These are phyloP conservation scores for Hephaestus fuliginosus DNA, from an alignment of 2,797 vertebrate genomes.

Conservation along the genomic window DNA sequence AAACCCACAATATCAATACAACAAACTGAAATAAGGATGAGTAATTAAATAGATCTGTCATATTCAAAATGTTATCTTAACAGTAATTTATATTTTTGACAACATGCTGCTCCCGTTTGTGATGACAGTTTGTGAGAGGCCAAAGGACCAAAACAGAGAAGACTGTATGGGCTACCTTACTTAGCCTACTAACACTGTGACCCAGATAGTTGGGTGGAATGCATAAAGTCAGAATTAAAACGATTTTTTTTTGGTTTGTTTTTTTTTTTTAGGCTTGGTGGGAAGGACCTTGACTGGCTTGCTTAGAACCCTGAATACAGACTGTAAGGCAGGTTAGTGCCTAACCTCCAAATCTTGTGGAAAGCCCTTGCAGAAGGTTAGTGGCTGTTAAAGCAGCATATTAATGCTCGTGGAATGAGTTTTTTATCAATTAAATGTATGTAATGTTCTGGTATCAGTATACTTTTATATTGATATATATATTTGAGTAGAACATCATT, in stretches of 20 bases:
- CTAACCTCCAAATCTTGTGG: neutral
- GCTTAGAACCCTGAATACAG: neutral
- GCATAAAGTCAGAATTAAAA: neutral
- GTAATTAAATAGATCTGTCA: too few species aligned
- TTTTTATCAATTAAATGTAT: neutral
- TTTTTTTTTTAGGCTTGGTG: neutral
- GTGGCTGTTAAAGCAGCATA: neutral
- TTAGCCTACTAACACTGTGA: neutral
- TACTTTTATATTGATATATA: too few species aligned
- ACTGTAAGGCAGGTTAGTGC: conserved; percentile 9
- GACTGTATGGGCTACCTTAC: neutral
- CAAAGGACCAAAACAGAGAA: neutral
- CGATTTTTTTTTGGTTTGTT: neutral
- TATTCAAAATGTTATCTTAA: neutral
- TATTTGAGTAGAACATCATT: neutral
- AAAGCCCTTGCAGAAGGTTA: neutral
- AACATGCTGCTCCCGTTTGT: neutral
- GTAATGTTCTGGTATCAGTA: neutral
- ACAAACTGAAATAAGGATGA: too few species aligned
- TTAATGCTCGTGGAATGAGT: neutral
- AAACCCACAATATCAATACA: too few species aligned
- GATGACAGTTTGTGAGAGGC: neutral
- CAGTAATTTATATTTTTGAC: neutral
- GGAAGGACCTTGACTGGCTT: conserved; percentile 1
- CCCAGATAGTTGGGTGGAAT: neutral